Conservation (phyloP, 2,797 vertebrate genomes). For the Setipinna tenuifilis region DNA sequence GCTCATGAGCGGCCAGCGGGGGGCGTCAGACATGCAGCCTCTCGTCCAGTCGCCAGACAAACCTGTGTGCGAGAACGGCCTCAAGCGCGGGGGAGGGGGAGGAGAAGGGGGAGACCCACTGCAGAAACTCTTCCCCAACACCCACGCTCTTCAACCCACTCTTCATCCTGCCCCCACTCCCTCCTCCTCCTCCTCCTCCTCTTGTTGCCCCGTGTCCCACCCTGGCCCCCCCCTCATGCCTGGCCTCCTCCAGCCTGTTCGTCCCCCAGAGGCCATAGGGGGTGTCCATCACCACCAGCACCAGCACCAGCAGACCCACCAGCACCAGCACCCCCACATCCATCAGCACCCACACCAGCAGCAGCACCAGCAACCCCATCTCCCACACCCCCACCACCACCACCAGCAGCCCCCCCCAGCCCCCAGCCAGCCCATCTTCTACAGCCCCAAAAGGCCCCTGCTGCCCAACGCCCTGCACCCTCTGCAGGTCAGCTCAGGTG, state of each 20-base stretch:
- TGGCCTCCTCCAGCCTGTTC: not conserved
- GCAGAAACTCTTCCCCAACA: constrained; percentile 52
- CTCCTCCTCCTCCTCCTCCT: not conserved
- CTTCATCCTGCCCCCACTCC: constrained; percentile 23
- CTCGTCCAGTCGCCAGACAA: constrained; percentile 84
- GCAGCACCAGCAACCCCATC: constrained; percentile 30
- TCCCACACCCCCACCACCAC: not conserved
- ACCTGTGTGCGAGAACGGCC: constrained; percentile 76
- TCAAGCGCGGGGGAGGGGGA: constrained; percentile 46
- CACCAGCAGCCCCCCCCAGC: constrained; percentile 46
- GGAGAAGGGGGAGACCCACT: constrained; percentile 55
- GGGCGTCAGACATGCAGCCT: constrained; percentile 77
- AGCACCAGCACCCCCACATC: not conserved
- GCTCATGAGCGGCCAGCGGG: constrained; percentile 81
- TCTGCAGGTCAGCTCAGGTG: not conserved
- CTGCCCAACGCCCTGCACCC: constrained; percentile 41
- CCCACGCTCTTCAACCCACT: not conserved
- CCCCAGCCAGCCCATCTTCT: constrained; percentile 68
- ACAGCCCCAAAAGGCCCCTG: constrained; percentile 63
- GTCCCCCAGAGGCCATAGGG: not conserved
- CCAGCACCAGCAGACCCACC: constrained; percentile 43
- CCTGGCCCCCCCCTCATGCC: not conserved
- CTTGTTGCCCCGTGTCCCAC: not conserved
- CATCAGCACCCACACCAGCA: not conserved
- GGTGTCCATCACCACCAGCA: constrained; percentile 32